A percentile compares a stretch with the other conserved stretches of the same genome.
Evolutionary conservation across 2,888 invertebrate species (phyloP).

Genomic region (Tachina fera): DNA sequence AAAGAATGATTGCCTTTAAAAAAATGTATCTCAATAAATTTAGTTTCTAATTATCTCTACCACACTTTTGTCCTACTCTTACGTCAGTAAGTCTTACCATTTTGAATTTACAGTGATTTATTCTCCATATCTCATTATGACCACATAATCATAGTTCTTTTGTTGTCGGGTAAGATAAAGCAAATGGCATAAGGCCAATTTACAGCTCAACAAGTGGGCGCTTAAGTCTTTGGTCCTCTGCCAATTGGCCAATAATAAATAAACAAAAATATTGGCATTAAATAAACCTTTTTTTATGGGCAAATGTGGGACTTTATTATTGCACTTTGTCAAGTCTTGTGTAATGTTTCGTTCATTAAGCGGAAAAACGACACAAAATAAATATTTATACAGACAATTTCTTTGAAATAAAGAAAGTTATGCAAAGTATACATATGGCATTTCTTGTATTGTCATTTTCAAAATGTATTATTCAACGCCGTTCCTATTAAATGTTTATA

Average conservation of each 20-base stretch:
- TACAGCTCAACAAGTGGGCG: constrained; percentile 32
- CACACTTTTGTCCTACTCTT: not conserved
- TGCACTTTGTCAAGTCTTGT: constrained; percentile 25
- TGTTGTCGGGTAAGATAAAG: constrained; percentile 24
- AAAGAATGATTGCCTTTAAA: too few relatives aligned
- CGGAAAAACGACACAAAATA: constrained; percentile 23
- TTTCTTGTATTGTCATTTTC: too few relatives aligned
- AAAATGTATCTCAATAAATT: too few relatives aligned
- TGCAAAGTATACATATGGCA: too few relatives aligned
- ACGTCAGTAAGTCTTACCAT: not conserved
- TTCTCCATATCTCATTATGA: constrained; percentile 14
- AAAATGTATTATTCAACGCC: too few relatives aligned
- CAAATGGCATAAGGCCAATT: constrained; percentile 46
- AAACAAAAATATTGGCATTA: constrained; percentile 16
- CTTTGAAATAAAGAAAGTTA: not conserved
- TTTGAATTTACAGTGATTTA: constrained; percentile 1
- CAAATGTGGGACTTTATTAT: constrained; percentile 15
- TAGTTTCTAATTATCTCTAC: not conserved
- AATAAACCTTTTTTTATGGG: constrained; percentile 2
- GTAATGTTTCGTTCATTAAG: constrained; percentile 16
- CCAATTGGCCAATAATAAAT: constrained; percentile 36
- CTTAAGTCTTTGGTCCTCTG: constrained; percentile 40
- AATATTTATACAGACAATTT: constrained; percentile 33
- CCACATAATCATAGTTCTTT: constrained; percentile 4
- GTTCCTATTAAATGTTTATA: too few relatives aligned